phyloP scores from a whole-genome alignment of 2,113 vertebrate species.

The human (Homo sapiens) region DNA sequence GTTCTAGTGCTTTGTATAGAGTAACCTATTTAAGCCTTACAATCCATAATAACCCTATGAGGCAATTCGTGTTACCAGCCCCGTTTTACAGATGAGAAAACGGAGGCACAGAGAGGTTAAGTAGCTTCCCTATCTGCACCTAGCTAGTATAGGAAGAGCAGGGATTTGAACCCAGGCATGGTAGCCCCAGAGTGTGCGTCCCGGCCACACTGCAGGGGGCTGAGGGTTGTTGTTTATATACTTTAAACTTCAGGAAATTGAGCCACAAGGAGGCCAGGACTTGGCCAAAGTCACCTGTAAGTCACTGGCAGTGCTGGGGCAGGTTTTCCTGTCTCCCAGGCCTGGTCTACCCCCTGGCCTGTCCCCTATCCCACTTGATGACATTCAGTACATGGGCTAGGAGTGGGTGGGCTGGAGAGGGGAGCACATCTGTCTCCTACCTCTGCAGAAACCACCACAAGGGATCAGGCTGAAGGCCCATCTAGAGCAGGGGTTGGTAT shows the following conservation, averaged over 20 bases:
- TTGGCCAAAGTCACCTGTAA: neutral
- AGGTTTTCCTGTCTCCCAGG: rapidly evolving
- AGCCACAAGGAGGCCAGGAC: neutral
- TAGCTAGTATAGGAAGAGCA: neutral
- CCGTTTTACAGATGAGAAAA: neutral
- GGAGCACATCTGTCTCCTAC: too few species aligned
- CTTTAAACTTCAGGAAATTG: neutral
- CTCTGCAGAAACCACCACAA: too few species aligned
- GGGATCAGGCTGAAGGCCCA: neutral
- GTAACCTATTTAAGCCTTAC: neutral
- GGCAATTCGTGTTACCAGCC: neutral
- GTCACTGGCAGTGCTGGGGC: neutral
- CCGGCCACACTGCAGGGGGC: rapidly evolving
- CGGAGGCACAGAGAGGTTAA: neutral
- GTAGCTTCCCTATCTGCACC: neutral
- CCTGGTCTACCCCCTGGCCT: neutral
- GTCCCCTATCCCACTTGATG: too few species aligned
- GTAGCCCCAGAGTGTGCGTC: neutral
- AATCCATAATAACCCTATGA: too few species aligned
- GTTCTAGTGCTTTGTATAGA: rapidly evolving
- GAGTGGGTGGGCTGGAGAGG: neutral
- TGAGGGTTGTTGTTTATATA: neutral
- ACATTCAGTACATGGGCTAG: neutral
- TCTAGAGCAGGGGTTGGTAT: neutral
- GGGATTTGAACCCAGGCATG: neutral